Evolutionary conservation across 2,797 vertebrate genomes (phyloP), one percentile per base, ranked within the genome.

Genomic region (Sibirionetta formosa): DNA sequence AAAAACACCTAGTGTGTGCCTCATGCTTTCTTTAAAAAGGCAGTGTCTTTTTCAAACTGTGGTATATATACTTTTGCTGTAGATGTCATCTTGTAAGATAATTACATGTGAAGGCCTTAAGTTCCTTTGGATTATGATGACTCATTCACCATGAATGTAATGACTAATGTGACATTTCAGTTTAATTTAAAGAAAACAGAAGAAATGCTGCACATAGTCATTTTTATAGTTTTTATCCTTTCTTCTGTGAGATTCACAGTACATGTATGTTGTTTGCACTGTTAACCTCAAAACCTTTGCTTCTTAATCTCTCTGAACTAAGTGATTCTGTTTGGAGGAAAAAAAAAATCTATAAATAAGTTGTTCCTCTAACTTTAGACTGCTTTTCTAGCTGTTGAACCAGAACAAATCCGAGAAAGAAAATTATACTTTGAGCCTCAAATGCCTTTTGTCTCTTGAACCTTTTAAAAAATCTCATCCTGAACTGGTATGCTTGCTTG

Each of bases 101-200:
- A 86, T 87, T 88, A 24, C 17, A 54, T 71, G 40, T 57, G 63
- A 53, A 88, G 82, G 46, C 70, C 33, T 57, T 20, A 58, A 90
- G 9, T 86, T 86, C 88, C 63, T 90, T 79, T 61, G 88, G 54
- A 22, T 86, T 92, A 29, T 79, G 66, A 27, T 96, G 92, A 93
- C 51, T 96, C 93, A 92, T 78, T 85, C 38, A 79, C 38, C 0
- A 0, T 79, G 84, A 82, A 94, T 76, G 46, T 86, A 70, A 64
- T 94, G 73, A 90, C 61, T 95, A 86, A 92, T 94, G 38, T 57
- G 58, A 88, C 61, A n/a, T 90, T 96, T 90, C 57, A 58, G 69
- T 78, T 90, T 88, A 72, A 81, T 95, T 79, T 54, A 88, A 95
- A 92, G 81, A 84, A 80, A 93, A 40, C 35, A 71, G 48, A 83